Conservation (phyloP, 2,113 vertebrate genomes). For the Chunga burmeisteri region DNA sequence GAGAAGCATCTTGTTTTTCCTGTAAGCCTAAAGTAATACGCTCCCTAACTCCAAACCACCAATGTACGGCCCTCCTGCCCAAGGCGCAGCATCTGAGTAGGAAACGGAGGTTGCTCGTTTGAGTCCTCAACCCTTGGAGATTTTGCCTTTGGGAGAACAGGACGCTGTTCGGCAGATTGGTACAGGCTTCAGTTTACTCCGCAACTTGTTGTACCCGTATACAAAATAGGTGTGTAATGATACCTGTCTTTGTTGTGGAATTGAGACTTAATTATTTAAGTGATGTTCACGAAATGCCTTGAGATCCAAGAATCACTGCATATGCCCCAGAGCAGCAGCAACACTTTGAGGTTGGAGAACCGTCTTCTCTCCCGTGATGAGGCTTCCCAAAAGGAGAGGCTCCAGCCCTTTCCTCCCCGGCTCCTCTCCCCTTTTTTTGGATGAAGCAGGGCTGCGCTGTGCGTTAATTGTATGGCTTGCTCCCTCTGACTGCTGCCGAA, state of each 20-base stretch:
- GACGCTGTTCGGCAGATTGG: not conserved
- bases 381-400: not conserved
- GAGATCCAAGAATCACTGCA: not conserved
- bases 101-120: not conserved
- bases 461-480: not conserved
- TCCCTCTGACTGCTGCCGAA: constrained; percentile 14
- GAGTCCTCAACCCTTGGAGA: not conserved
- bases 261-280: constrained; percentile 43
- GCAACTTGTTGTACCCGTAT: not conserved
- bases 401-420: not conserved
- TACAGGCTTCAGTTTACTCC: not conserved
- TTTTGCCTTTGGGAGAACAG: not conserved
- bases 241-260: constrained; percentile 46
- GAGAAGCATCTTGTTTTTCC: not conserved
- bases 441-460: not conserved
- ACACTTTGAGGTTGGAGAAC: not conserved
- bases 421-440: not conserved
- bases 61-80: not conserved
- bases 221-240: constrained; percentile 28
- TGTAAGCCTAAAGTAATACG: not conserved
- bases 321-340: not conserved
- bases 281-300: constrained; percentile 14
- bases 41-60: not conserved
- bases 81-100: fast-evolving
- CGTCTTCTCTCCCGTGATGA: not conserved